These are phyloP conservation scores for Selene dorsalis DNA, from an alignment of 2,797 vertebrate species.

Conservation along the genomic window DNA sequence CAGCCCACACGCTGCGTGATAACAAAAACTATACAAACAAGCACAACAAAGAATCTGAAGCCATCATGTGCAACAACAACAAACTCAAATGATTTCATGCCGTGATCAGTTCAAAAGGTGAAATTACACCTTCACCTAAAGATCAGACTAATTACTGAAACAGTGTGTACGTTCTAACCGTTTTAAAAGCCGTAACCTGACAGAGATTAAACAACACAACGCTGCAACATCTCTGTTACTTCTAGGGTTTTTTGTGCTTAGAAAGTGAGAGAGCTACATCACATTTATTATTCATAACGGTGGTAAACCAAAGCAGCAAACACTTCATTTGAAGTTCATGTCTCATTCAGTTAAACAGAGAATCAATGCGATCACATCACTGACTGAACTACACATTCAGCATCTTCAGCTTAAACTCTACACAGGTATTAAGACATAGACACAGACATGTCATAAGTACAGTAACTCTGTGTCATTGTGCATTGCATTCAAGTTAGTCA, in stretches of 20 bases:
- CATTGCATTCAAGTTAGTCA: neutral
- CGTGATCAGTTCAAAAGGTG: neutral
- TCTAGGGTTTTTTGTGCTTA: neutral
- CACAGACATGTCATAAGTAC: neutral
- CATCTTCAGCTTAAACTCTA: no score
- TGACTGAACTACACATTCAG: neutral
- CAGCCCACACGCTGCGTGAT: slow-evolving; percentile 33
- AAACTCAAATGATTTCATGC: neutral
- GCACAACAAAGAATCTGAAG: slow-evolving; percentile 23
- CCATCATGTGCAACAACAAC: neutral
- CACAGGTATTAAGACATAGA: no score
- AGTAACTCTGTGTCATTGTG: neutral
- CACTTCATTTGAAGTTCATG: neutral
- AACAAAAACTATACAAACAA: slow-evolving; percentile 34
- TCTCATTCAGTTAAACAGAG: no score
- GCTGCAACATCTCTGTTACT: neutral
- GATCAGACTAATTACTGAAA: neutral
- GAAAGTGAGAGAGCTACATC: neutral
- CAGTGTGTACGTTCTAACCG: no score
- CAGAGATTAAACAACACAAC: no score
- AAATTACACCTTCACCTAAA: neutral
- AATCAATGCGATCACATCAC: neutral
- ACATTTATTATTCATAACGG: slow-evolving; percentile 13
- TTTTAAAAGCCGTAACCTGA: no score
- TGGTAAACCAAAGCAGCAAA: neutral